These are phyloP conservation scores for Polia nebulosa DNA, from an alignment of 2,888 invertebrate genomes.

Conservation along the genomic window DNA sequence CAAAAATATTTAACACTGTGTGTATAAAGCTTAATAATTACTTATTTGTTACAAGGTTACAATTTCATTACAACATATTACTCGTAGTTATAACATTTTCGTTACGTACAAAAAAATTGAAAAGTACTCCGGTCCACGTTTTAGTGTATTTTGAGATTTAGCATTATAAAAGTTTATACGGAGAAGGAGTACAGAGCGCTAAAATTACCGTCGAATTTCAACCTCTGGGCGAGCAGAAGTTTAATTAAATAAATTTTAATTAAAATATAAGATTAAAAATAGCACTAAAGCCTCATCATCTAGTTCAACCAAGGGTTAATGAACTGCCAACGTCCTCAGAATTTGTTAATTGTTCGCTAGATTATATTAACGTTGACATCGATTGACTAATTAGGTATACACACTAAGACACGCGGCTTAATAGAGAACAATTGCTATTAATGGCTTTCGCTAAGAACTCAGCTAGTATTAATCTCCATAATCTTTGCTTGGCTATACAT, in stretches of 20 bases:
- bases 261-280: slow-evolving; percentile 22
- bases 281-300: slow-evolving; percentile 1
- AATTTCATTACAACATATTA: too few species aligned
- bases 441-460: slow-evolving; percentile 59
- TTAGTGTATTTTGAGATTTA: too few species aligned
- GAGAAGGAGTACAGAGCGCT: too few species aligned
- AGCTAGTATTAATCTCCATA: slow-evolving; percentile 65
- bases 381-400: slow-evolving; percentile 50
- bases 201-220: too few species aligned
- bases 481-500: slow-evolving; percentile 51
- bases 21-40: too few species aligned
- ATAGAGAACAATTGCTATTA: slow-evolving; percentile 70
- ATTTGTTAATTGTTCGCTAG: slow-evolving; percentile 46
- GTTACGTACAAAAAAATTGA: too few species aligned
- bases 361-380: slow-evolving; percentile 59
- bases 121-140: too few species aligned
- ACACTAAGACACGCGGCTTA: slow-evolving; percentile 44
- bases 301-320: slow-evolving; percentile 26
- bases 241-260: slow-evolving; percentile 3
- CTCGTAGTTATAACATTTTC: too few species aligned
- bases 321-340: slow-evolving; percentile 59
- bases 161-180: too few species aligned
- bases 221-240: too few species aligned
- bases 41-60: too few species aligned
- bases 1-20: too few species aligned